A percentile compares a stretch with the other conserved stretches of the same genome.
These are phyloP conservation scores for Zalophus californianus DNA, from an alignment of 2,797 vertebrate genomes.

Conservation along the genomic window DNA sequence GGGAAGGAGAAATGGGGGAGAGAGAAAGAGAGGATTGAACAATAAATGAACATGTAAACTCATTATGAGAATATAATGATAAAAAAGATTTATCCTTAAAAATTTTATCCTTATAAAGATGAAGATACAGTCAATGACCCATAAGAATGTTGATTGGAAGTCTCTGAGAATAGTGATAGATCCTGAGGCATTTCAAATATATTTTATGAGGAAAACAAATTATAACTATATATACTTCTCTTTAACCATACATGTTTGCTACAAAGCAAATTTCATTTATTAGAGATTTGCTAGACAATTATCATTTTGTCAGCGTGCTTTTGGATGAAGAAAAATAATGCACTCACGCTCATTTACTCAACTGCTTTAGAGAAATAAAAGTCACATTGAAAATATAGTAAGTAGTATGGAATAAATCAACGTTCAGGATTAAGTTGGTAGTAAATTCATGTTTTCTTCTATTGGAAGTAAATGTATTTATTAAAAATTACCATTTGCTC, in stretches of 20 bases:
- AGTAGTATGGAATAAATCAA: background rate
- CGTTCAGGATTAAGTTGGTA: background rate
- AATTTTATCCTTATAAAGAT: background rate
- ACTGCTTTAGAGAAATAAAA: slow-evolving; percentile 33
- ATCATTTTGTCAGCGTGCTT: slow-evolving; percentile 3
- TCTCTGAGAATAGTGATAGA: slow-evolving; percentile 8
- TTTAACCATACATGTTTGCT: background rate
- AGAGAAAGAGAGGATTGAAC: background rate
- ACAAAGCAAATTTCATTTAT: slow-evolving; percentile 28
- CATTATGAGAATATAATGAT: background rate
- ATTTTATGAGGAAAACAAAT: background rate
- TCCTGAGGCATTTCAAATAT: background rate
- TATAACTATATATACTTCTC: background rate
- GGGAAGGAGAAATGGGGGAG: background rate
- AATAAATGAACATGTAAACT: background rate
- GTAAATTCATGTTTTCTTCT: background rate
- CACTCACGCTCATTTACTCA: background rate
- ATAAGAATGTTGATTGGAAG: background rate
- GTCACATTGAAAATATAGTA: background rate
- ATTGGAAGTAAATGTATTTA: background rate
- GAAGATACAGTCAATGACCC: background rate
- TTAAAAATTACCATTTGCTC: background rate
- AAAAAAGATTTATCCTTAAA: background rate
- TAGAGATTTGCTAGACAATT: background rate
- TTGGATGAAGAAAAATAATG: slow-evolving; percentile 17